Base-by-base conservation (phyloP, 2,797 vertebrate species). In the Myiotriccus ornatus region DNA sequence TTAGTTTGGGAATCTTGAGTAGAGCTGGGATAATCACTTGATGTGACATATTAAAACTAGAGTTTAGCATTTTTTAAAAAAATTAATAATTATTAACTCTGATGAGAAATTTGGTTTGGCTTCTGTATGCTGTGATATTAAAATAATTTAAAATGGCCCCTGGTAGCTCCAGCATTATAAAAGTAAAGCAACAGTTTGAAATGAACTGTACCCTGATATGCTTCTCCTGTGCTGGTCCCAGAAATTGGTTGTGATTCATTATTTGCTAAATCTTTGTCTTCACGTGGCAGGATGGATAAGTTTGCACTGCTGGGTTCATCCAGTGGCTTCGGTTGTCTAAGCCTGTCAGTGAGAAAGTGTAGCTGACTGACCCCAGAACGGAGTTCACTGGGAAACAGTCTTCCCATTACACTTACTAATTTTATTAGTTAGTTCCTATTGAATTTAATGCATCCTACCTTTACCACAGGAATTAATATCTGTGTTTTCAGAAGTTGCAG, bases 261-360 rank as follows among this genome's bases (percentile, higher is more conserved):
- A 89, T 52, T 95, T 93, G 67, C 44, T 78, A 70, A 89, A 68
- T 94, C 87, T 75, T 69, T 83, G 82, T 79, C 57, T 94, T 86
- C 63, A n/a, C 6, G 4, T 65, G 65, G 92, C 78, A 87, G 62
- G 56, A 50, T 85, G 74, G 81, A 79, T 68, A 74, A 86, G 62
- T 44, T 41, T 83, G 27, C 56, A 2, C 46, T 75, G 64, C 27
- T 62, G 68, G 44, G 1, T 59, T 77, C 60, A 70, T 70, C 75
- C 0, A 2, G 8, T 6, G 1, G 25, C 41, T 89, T 94, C 4
- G 7, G 47, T 85, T 93, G 80, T 84, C 64, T 87, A 35, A 84
- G 67, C 47, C 15, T 47, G 57, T 71, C 88, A 25, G 63, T 73
- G 93, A 86, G 55, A 77, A 85, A 75, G 43, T 59, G 63, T 84